phyloP scores from a whole-genome alignment of 2,113 vertebrate species.

The Columba janthina region DNA sequence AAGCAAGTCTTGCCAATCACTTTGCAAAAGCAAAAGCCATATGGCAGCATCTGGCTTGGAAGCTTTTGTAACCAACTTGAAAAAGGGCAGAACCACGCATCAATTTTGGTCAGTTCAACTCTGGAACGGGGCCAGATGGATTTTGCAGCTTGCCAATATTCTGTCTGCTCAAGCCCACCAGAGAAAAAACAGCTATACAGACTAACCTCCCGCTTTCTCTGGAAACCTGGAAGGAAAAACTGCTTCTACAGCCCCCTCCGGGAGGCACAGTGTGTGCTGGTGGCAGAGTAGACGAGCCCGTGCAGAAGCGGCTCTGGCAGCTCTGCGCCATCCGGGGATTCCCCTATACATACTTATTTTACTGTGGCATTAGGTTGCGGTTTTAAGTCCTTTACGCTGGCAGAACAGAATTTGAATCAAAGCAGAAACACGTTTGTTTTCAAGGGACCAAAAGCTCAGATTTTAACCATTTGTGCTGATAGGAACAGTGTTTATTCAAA shows the following conservation, averaged over 20 bases:
- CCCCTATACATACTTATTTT: not conserved
- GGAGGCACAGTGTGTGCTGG: not conserved
- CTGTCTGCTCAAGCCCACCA: not conserved
- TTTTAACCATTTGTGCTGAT: not conserved
- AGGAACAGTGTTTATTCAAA: not conserved
- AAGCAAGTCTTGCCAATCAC: not conserved
- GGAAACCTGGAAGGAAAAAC: not conserved
- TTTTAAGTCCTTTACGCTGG: not conserved
- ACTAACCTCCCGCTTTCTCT: not conserved
- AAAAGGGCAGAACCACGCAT: not conserved
- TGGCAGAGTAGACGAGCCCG: not conserved
- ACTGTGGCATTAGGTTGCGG: not conserved
- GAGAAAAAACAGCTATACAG: not conserved
- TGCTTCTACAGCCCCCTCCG: not conserved
- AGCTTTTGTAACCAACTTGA: not conserved
- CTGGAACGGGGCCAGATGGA: not conserved
- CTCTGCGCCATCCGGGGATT: not conserved
- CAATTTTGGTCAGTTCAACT: not conserved
- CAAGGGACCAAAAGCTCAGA: constrained; percentile 16
- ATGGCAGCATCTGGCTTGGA: not conserved
- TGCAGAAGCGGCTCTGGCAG: not conserved
- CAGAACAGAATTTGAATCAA: not conserved
- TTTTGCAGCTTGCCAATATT: not conserved
- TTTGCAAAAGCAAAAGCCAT: not conserved
- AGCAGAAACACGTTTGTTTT: constrained; percentile 17